These are phyloP conservation scores for Liolophura sinensis DNA, from an alignment of 1,140 invertebrate genomes.

Conservation along the genomic window DNA sequence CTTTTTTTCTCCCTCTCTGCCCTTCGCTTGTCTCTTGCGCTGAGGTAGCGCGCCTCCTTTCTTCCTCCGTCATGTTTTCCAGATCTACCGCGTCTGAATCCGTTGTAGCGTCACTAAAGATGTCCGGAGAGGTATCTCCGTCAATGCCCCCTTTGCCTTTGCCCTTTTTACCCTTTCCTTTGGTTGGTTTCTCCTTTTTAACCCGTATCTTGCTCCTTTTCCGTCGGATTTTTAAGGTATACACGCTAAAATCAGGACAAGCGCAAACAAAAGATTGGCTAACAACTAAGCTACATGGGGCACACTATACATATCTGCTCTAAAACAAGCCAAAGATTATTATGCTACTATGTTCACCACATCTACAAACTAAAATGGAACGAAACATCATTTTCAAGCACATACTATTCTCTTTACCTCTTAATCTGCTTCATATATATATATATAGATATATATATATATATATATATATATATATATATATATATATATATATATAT, in stretches of 20 bases:
- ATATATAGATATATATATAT: too few relatives aligned
- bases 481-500: too few relatives aligned
- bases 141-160: constrained; percentile 13
- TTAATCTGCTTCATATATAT: too few relatives aligned
- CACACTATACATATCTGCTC: too few relatives aligned
- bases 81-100: constrained; percentile 52
- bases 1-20: constrained; percentile 44
- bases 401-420: neutral
- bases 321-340: too few relatives aligned
- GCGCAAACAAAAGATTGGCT: too few relatives aligned
- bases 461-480: too few relatives aligned
- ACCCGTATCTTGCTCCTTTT: constrained; percentile 45
- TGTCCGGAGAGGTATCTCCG: constrained; percentile 16
- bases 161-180: constrained; percentile 27
- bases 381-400: neutral
- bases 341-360: too few relatives aligned
- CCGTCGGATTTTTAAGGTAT: constrained; percentile 48
- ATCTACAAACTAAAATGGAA: constrained; percentile 1
- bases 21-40: constrained; percentile 41
- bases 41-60: constrained; percentile 48
- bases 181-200: constrained; percentile 42
- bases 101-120: constrained; percentile 48
- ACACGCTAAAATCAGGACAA: constrained; percentile 27
- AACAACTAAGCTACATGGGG: too few relatives aligned
- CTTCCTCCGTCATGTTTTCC: constrained; percentile 56